Conservation (phyloP, 2,113 vertebrate species). For the Cebidichthys violaceus region DNA sequence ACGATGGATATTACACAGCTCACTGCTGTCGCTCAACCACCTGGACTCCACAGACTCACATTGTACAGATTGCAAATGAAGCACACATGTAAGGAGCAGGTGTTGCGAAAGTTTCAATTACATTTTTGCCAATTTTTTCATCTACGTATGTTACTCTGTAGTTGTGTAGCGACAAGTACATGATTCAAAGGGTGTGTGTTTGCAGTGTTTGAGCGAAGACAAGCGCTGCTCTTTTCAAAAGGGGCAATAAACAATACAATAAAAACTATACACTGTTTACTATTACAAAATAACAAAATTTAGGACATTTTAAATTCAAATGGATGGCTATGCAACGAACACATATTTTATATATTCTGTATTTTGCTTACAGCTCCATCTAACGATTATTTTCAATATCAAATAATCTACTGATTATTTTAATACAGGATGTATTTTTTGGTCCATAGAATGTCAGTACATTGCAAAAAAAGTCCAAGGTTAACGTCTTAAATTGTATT, state of each 20-base stretch:
- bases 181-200: conserved; percentile 10
- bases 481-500: no score
- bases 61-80: conserved; percentile 54
- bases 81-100: conserved; percentile 56
- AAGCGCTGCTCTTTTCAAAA: neutral
- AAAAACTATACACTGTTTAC: neutral
- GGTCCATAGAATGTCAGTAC: no score
- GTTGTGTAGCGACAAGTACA: neutral
- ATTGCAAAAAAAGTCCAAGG: no score
- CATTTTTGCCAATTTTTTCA: conserved; percentile 22
- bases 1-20: conserved; percentile 62
- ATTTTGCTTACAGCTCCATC: neutral
- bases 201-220: conserved; percentile 15
- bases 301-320: neutral
- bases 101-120: conserved; percentile 40
- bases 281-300: neutral
- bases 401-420: no score
- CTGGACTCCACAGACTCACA: conserved; percentile 48
- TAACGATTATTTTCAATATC: neutral
- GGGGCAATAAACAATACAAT: neutral
- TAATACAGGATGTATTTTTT: no score
- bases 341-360: neutral
- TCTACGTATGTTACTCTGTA: conserved; percentile 40
- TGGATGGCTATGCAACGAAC: neutral
- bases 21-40: conserved; percentile 58